Evolutionary conservation across 2,888 invertebrate species (phyloP).

Genomic region (Dasysyrphus tricinctus): DNA sequence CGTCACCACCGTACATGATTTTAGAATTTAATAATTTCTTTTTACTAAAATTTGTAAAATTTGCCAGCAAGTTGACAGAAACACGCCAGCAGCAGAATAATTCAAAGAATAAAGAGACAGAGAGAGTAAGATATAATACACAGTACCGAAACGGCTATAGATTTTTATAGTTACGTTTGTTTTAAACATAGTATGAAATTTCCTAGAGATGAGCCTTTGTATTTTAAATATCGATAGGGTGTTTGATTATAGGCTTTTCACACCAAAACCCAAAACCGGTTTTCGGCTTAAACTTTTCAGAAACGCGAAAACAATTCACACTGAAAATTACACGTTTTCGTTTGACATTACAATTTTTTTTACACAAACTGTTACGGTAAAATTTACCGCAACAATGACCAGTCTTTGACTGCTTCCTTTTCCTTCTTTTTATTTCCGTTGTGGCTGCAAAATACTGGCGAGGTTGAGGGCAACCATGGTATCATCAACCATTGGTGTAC

Average conservation of each 20-base stretch:
- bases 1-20: conserved; percentile 80
- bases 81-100: conserved; percentile 80
- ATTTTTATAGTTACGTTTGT: conserved; percentile 13
- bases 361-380: no score
- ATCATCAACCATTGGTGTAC: no score
- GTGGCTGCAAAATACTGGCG: no score
- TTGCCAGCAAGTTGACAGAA: conserved; percentile 77
- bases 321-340: no score
- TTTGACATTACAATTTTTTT: no score
- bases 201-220: background rate
- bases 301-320: no score
- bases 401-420: no score
- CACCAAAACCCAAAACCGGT: no score
- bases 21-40: conserved; percentile 53
- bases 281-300: no score
- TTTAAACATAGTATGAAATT: background rate
- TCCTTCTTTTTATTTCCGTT: no score
- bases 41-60: conserved; percentile 75
- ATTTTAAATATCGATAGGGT: background rate
- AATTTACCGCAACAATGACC: no score
- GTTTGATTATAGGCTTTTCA: background rate
- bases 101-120: conserved; percentile 46
- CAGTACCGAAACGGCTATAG: background rate
- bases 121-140: background rate
- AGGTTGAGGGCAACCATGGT: no score